Evolutionary conservation across 2,888 invertebrate species (phyloP).

Genomic region (Agriopis marginaria): DNA sequence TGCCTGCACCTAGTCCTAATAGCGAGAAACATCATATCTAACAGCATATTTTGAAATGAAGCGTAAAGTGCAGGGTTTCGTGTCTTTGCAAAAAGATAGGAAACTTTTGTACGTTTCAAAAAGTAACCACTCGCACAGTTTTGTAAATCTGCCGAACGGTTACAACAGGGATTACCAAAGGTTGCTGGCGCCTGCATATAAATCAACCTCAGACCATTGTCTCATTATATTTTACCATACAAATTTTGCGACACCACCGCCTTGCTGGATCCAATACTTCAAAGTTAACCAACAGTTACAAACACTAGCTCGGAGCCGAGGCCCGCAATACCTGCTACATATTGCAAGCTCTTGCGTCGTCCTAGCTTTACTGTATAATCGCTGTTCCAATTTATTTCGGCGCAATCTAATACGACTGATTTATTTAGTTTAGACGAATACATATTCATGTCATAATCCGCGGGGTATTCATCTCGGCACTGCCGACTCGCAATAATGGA

Average conservation of each 20-base stretch:
- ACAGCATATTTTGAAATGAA: conserved; percentile 79
- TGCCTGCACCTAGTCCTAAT: conserved; percentile 53
- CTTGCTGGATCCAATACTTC: conserved; percentile 71
- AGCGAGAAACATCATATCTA: conserved; percentile 70
- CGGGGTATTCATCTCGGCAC: conserved; percentile 64
- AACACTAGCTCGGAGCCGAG: conserved; percentile 67
- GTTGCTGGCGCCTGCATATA: conserved; percentile 57
- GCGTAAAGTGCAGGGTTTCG: conserved; percentile 66
- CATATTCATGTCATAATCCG: conserved; percentile 33
- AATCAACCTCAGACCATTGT: conserved; percentile 64
- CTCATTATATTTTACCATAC: conserved; percentile 69
- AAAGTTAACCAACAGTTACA: conserved; percentile 73
- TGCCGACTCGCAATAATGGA: conserved; percentile 76
- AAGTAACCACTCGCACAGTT: conserved; percentile 61
- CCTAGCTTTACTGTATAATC: conserved; percentile 73
- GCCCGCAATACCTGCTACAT: conserved; percentile 77
- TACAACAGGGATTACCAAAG: conserved; percentile 68
- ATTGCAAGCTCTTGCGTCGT: conserved; percentile 83
- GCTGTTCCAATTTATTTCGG: conserved; percentile 60
- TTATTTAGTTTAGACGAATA: conserved; percentile 52
- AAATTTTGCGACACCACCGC: conserved; percentile 65
- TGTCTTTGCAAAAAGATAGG: too few species aligned
- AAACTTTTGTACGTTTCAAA: conserved; percentile 63
- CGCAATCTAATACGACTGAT: conserved; percentile 27
- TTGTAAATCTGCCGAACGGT: conserved; percentile 69